Evolutionary conservation across 2,113 vertebrate species (phyloP), one percentile per base, ranked within the genome.

Genomic region (Labeo rohita): DNA sequence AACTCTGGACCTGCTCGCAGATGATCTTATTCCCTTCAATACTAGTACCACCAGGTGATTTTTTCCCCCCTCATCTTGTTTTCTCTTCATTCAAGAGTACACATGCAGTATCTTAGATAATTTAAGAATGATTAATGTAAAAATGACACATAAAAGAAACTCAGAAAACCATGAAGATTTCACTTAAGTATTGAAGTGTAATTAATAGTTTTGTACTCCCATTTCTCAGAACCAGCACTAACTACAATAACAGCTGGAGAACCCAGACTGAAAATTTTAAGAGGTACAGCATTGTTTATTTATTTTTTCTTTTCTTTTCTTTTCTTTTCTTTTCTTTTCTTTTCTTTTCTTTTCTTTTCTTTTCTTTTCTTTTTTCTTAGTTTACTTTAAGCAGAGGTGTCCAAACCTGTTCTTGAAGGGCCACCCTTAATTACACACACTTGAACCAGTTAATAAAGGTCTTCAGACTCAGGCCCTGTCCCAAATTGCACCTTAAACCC

Each of bases 21-120:
- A 74, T 47, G 85, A 89, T 65, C 7, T 86, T 0, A 84, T 86
- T 15, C 88, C 85, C n/a, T 54, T 59, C 12, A 28, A 78, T 23
- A 63, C 49, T 21, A 52, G 36, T 8, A 66, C 21, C 16, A 79
- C 74, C 85, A 87, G 21, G 85, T 88, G 5, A 72, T 23, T 61
- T 7, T 28, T 21, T 59, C 9, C 59, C 13, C 10, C 36, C 50
- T 59, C 3, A 10, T 28, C 28, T 2, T 28, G 28, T 28, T 28
- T 28, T 28, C 2, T 28, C 28, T 28, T 28, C 28, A 28, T 28
- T 28, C 28, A 28, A 28, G 28, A 28, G 28, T 28, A 28, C 28
- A 28, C 28, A 28, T 28, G 28, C 28, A 28, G 39, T 39, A 39
- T 39, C 3, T 39, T 39, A 39, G 39, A 39, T 39, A 1, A 39